Base-by-base conservation (phyloP, 2,888 invertebrate genomes). In the Coenonympha glycerion region DNA sequence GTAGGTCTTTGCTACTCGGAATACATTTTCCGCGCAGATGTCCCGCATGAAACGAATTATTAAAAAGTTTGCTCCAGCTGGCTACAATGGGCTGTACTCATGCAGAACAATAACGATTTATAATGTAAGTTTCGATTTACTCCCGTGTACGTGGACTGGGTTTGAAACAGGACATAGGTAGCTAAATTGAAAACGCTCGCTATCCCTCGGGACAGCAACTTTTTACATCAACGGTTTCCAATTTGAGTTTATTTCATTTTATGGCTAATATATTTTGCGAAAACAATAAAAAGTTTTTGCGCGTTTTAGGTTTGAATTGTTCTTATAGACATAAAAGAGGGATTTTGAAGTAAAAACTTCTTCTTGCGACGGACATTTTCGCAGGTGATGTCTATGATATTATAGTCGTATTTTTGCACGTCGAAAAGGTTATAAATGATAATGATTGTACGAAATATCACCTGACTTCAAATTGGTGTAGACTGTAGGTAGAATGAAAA, bases 181-280 rank as follows among this genome's bases (percentile, higher is more conserved):
- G n/a, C n/a, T n/a, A n/a, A n/a, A n/a, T 44, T 37, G 31, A 19
- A 39, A 47, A 24, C 36, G 13, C 26, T 26, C 18, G 15, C 9
- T 19, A 34, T 40, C 55, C 47, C 56, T 16, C 15, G 56, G 41
- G 56, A 47, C 16, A 40, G n/a, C 18, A 52, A 57, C 47, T 57
- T 57, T 53, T 50, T 49, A 46, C 53, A 55, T 58, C 53, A 53
- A 46, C 42, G 30, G 52, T 48, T 53, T 50, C 46, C 46, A 48
- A 53, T 54, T 56, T 49, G 48, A 42, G 19, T 53, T 44, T 52
- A 28, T 49, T 48, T 31, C 19, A 36, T 40, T 56, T 55, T 48
- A 47, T 41, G 30, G 30, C 42, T 44, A 50, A 47, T 33, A 57
- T 15, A 39, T 47, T 53, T 36, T 26, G 34, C 19, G 18, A 16